These are phyloP conservation scores for Tenodera sinensis DNA, from an alignment of 2,888 invertebrate genomes.

Conservation along the genomic window DNA sequence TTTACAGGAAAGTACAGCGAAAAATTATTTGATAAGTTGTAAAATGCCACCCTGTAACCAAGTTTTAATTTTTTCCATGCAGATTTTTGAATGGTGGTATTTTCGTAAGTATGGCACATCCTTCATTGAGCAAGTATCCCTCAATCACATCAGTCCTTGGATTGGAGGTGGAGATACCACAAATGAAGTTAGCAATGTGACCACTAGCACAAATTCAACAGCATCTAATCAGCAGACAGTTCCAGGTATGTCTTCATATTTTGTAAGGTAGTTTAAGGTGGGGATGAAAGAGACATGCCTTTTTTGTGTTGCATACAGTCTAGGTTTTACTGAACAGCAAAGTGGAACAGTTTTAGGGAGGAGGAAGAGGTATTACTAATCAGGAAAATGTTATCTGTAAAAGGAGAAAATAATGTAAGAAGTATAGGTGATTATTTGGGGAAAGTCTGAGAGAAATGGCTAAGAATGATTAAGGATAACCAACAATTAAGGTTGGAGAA, in stretches of 20 bases:
- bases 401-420: too few species aligned
- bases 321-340: too few species aligned
- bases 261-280: not conserved
- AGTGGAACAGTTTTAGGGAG: too few species aligned
- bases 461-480: too few species aligned
- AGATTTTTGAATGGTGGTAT: constrained; percentile 98
- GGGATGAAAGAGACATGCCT: too few species aligned
- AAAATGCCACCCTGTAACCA: not conserved
- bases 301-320: too few species aligned
- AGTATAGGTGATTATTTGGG: too few species aligned
- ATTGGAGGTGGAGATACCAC: constrained; percentile 68
- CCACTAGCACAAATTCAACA: constrained; percentile 39
- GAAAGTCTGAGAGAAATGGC: too few species aligned
- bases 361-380: too few species aligned
- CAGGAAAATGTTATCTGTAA: too few species aligned
- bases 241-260: constrained; percentile 41
- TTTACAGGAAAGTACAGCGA: not conserved
- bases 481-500: too few species aligned
- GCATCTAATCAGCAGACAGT: constrained; percentile 49
- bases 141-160: constrained; percentile 92
- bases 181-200: constrained; percentile 42
- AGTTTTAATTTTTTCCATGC: constrained; percentile 34
- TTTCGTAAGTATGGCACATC: constrained; percentile 97
- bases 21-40: not conserved
- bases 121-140: constrained; percentile 94